These are phyloP conservation scores for Caprella mutica DNA, from an alignment of 2,888 invertebrate species.

Conservation along the genomic window DNA sequence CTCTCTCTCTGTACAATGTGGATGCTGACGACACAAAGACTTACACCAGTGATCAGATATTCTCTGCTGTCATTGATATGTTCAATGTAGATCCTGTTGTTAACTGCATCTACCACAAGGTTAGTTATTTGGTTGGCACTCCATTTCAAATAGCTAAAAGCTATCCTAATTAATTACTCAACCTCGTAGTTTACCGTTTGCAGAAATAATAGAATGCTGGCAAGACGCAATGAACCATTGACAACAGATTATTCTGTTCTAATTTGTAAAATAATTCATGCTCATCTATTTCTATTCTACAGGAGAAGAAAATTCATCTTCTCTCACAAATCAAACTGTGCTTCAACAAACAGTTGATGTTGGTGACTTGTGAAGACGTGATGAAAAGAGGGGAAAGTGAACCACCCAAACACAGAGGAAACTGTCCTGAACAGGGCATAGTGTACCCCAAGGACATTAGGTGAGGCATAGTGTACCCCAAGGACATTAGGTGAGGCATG, in stretches of 20 bases:
- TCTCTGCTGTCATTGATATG: constrained; percentile 46
- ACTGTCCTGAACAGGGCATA: too few species aligned
- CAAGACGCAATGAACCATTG: too few species aligned
- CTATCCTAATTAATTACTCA: background rate
- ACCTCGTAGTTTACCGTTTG: too few species aligned
- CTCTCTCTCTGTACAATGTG: constrained; percentile 50
- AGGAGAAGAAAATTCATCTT: constrained; percentile 25
- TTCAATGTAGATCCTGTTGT: constrained; percentile 52
- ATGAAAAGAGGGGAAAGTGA: constrained; percentile 10
- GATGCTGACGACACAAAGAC: constrained; percentile 45
- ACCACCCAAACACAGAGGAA: constrained; percentile 2
- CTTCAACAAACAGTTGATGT: constrained; percentile 53
- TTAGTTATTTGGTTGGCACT: constrained; percentile 36
- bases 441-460: too few species aligned
- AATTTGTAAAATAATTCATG: background rate
- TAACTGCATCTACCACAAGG: constrained; percentile 51
- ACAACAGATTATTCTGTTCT: background rate
- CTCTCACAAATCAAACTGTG: constrained; percentile 62
- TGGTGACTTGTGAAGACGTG: constrained; percentile 56
- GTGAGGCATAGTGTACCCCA: too few species aligned
- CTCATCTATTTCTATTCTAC: background rate
- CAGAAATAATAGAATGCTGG: too few species aligned
- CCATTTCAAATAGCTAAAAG: background rate
- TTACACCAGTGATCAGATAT: constrained; percentile 46
- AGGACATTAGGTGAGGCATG: too few species aligned